phyloP scores from a whole-genome alignment of 2,888 invertebrate species.

The Clostera curtula region DNA sequence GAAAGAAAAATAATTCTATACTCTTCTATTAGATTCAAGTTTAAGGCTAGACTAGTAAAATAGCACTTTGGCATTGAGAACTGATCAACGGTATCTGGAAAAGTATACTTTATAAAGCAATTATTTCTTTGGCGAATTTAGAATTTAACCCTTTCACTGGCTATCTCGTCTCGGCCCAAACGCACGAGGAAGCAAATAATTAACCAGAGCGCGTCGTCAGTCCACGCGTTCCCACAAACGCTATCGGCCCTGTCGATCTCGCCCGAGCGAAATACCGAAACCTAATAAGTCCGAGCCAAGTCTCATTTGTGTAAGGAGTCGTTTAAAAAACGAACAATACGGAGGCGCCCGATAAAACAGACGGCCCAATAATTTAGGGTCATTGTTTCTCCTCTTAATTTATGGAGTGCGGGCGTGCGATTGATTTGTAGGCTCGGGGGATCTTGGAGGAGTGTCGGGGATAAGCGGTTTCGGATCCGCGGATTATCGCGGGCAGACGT shows the following conservation, averaged over 20 bases:
- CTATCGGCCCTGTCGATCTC: conserved; percentile 64
- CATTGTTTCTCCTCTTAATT: conserved; percentile 70
- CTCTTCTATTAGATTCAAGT: too few species aligned
- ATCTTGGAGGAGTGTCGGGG: conserved; percentile 46
- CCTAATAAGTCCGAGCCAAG: conserved; percentile 67
- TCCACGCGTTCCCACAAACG: conserved; percentile 31
- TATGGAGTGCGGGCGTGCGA: conserved; percentile 69
- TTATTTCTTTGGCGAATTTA: too few species aligned
- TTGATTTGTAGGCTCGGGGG: conserved; percentile 69
- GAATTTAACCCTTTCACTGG: too few species aligned
- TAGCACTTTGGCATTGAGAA: too few species aligned
- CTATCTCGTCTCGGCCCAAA: conserved; percentile 33
- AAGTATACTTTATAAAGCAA: too few species aligned
- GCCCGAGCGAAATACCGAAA: conserved; percentile 59
- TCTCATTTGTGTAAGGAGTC: conserved; percentile 70
- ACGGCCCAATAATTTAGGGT: conserved; percentile 72
- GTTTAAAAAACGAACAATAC: conserved; percentile 58
- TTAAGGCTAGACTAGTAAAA: too few species aligned
- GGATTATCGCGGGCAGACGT: conserved; percentile 28
- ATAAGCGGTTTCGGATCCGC: conserved; percentile 39
- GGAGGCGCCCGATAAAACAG: conserved; percentile 55
- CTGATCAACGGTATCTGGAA: too few species aligned
- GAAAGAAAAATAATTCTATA: too few species aligned
- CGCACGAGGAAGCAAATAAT: conserved; percentile 55
- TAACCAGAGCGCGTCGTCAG: conserved; percentile 35